Conservation (phyloP, 2,797 vertebrate genomes). For the Squalus acanthias region DNA sequence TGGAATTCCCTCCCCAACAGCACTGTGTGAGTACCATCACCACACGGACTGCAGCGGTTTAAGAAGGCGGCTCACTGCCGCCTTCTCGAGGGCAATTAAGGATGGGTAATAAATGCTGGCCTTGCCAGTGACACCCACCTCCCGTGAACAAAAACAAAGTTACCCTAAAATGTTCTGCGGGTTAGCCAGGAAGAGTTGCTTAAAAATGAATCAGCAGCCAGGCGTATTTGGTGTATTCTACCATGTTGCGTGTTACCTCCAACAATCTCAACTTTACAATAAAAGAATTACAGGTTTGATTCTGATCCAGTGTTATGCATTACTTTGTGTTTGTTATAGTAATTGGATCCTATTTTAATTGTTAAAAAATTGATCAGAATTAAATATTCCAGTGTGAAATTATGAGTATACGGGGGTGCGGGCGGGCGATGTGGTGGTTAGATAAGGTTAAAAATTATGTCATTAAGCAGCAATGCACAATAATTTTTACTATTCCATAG, state of each 20-base stretch:
- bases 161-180: background rate
- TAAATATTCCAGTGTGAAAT: background rate
- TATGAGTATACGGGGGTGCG: background rate
- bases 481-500: background rate
- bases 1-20: too few species aligned
- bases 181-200: background rate
- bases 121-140: too few species aligned
- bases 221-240: too few species aligned
- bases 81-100: too few species aligned
- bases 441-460: background rate
- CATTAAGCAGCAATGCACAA: background rate
- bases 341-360: background rate
- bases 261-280: too few species aligned
- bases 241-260: too few species aligned
- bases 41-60: too few species aligned
- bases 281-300: too few species aligned
- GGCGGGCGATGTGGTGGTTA: background rate
- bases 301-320: background rate
- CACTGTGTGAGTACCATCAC: too few species aligned
- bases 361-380: background rate
- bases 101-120: too few species aligned
- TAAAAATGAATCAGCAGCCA: background rate
- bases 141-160: too few species aligned
- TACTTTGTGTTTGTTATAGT: background rate
- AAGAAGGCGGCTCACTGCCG: too few species aligned